These are phyloP conservation scores for Melanotaenia boesemani DNA, from an alignment of 2,797 vertebrate species.

Conservation along the genomic window DNA sequence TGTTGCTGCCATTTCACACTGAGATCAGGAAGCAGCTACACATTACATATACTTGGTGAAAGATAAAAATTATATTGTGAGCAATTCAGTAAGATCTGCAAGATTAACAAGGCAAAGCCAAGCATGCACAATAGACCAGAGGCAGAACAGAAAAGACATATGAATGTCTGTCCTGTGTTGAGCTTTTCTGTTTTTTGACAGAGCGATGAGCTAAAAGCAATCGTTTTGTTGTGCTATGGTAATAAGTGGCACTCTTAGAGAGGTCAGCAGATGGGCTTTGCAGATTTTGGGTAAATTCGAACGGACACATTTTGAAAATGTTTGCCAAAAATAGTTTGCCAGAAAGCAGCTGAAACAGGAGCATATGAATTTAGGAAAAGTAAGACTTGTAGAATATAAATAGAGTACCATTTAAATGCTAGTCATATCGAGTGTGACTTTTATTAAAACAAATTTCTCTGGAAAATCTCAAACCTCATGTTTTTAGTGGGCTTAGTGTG, in stretches of 20 bases:
- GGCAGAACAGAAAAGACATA: background rate
- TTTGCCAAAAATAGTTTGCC: no score
- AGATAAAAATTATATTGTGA: slow-evolving; percentile 40
- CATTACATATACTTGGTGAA: slow-evolving; percentile 26
- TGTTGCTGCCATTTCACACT: slow-evolving; percentile 34
- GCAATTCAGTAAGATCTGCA: background rate
- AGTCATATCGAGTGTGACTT: no score
- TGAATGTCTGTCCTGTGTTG: background rate
- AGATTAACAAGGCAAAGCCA: background rate
- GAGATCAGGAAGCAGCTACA: slow-evolving; percentile 22
- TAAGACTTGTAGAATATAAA: no score
- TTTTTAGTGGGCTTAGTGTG: no score
- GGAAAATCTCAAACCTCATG: no score
- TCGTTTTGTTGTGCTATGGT: background rate
- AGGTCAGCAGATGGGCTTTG: background rate
- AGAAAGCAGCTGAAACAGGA: background rate
- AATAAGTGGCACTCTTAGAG: background rate
- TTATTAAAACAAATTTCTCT: no score
- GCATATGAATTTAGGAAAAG: no score
- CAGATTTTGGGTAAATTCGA: background rate
- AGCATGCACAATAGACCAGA: background rate
- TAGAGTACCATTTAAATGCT: no score
- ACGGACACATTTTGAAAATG: background rate
- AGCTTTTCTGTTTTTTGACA: no score
- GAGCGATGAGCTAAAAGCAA: background rate